A percentile compares a stretch with the other conserved stretches of the same genome.
Conservation (phyloP, 2,797 vertebrate species). For the Tragelaphus oryx region DNA sequence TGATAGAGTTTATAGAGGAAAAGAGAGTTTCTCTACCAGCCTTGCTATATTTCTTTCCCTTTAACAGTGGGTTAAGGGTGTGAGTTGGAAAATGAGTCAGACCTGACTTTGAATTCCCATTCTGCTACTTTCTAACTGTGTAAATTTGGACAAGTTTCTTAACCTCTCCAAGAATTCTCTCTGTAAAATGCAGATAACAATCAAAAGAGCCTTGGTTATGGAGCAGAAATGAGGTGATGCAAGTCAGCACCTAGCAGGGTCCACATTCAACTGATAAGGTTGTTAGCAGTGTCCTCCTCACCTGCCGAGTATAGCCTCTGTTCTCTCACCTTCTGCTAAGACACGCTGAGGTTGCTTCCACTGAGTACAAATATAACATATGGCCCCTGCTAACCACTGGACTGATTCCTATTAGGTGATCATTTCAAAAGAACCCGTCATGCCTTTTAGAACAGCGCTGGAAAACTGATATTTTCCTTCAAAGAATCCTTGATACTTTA, state of each 20-base stretch:
- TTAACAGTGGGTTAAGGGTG: not conserved
- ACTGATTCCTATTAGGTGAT: not conserved
- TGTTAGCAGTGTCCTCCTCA: not conserved
- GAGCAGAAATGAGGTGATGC: not conserved
- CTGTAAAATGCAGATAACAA: not conserved
- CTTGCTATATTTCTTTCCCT: not conserved
- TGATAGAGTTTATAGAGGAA: not conserved
- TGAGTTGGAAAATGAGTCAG: not conserved
- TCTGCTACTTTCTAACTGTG: not conserved
- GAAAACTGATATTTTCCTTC: not conserved
- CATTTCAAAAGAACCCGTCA: not conserved
- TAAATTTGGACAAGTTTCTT: not conserved
- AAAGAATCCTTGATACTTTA: not conserved
- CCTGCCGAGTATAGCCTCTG: not conserved
- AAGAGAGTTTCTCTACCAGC: not conserved
- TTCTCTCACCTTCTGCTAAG: not conserved
- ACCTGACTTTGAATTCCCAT: not conserved
- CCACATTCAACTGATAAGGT: not conserved
- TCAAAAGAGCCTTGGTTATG: not conserved
- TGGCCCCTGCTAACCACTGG: not conserved
- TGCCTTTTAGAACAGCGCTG: not conserved
- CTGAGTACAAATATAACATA: not conserved
- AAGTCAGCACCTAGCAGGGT: accelerated
- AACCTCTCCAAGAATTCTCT: not conserved
- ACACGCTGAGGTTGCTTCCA: not conserved